phyloP scores from a whole-genome alignment of 2,113 vertebrate genomes.

The Felis chaus region DNA sequence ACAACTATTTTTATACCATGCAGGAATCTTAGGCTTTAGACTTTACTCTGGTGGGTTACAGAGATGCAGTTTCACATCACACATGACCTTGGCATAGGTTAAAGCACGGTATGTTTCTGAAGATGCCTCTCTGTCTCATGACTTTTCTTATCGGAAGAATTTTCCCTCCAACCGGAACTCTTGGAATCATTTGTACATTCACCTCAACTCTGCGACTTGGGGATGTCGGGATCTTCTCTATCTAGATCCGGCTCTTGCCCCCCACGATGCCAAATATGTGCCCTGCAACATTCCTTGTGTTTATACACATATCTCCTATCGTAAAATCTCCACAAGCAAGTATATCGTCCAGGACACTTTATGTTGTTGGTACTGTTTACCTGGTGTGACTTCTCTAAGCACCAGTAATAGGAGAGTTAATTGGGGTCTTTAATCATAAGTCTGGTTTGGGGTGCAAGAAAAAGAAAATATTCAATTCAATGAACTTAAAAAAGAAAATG shows the following conservation, averaged over 20 bases:
- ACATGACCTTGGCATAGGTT: background rate
- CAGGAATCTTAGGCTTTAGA: background rate
- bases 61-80: background rate
- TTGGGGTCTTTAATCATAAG: background rate
- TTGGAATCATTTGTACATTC: background rate
- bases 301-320: background rate
- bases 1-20: background rate
- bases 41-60: background rate
- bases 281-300: background rate
- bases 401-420: background rate
- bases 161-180: background rate
- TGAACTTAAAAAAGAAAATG: background rate
- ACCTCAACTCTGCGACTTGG: background rate
- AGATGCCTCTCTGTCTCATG: background rate
- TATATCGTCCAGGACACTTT: background rate
- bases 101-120: background rate
- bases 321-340: background rate
- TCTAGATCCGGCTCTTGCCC: background rate
- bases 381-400: background rate
- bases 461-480: background rate
- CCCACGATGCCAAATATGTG: background rate
- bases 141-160: background rate
- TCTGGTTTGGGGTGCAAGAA: background rate
- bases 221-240: background rate
- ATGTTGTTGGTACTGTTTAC: background rate